These are phyloP conservation scores for Microchrysa polita DNA, from an alignment of 2,888 invertebrate species.

Conservation along the genomic window DNA sequence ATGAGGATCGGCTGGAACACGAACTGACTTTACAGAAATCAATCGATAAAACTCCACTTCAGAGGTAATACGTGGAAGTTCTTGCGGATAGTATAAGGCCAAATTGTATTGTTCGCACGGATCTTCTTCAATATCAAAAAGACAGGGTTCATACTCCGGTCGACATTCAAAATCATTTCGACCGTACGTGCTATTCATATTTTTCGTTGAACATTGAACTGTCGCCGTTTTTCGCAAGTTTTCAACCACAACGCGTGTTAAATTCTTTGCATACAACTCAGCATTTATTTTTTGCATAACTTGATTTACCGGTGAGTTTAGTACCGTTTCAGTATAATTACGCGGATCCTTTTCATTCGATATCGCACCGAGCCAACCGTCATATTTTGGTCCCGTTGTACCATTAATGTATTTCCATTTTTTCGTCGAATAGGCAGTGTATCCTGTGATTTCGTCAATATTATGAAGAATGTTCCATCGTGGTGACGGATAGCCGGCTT, in stretches of 20 bases:
- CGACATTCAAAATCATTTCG: conserved; percentile 56
- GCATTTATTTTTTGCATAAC: conserved; percentile 51
- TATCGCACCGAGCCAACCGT: conserved; percentile 55
- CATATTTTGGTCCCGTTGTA: conserved; percentile 55
- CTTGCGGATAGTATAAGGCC: conserved; percentile 52
- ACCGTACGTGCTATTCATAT: conserved; percentile 39
- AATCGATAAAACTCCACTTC: conserved; percentile 63
- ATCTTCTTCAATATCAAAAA: conserved; percentile 66
- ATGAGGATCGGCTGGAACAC: conserved; percentile 64
- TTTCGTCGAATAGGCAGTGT: conserved; percentile 55
- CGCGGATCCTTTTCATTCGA: conserved; percentile 55
- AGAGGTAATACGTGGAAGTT: conserved; percentile 61
- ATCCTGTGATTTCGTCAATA: conserved; percentile 71
- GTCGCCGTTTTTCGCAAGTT: conserved; percentile 56
- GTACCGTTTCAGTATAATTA: conserved; percentile 54
- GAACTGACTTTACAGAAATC: conserved; percentile 62
- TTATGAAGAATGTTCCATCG: conserved; percentile 75
- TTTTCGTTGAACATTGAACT: conserved; percentile 55
- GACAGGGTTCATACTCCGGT: conserved; percentile 62
- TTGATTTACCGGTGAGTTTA: conserved; percentile 54
- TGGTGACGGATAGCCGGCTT: conserved; percentile 62
- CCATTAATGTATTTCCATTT: conserved; percentile 61
- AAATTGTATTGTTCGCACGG: conserved; percentile 66
- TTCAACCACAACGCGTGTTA: conserved; percentile 53
- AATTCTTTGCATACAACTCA: background rate